Conservation (phyloP, 92 coral and sea anemone species). For the Virgularia gustaviana region DNA sequence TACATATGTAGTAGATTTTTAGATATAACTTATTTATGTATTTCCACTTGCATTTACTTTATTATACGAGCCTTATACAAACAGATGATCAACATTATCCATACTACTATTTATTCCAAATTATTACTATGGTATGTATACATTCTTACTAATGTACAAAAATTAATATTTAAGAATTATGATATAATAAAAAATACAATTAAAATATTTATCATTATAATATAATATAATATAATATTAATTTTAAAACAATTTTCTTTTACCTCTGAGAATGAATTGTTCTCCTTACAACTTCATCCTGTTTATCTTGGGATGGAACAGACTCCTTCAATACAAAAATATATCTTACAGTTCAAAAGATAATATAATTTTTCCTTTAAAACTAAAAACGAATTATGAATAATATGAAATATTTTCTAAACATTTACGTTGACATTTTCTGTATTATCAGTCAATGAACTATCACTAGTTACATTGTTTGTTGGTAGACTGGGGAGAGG, state of each 20-base stretch:
- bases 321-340: neutral
- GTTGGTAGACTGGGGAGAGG: conserved; percentile 46
- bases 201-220: too few species aligned
- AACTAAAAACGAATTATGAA: neutral
- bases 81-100: too few species aligned
- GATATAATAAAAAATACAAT: too few species aligned
- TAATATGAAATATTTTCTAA: too few species aligned
- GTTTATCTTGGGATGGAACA: conserved; percentile 35
- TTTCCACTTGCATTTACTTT: neutral
- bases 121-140: too few species aligned
- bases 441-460: neutral
- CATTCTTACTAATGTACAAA: too few species aligned
- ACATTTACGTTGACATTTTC: neutral
- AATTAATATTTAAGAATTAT: too few species aligned
- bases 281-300: conserved; percentile 65
- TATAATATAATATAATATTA: too few species aligned
- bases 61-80: too few species aligned
- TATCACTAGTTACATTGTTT: conserved; percentile 18
- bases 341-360: neutral
- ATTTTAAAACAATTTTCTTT: neutral
- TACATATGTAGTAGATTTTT: neutral
- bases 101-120: too few species aligned
- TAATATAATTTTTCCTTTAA: neutral
- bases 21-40: too few species aligned
- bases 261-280: conserved; percentile 69